phyloP scores from a whole-genome alignment of 2,797 vertebrate genomes.

The Coregonus suidteri region DNA sequence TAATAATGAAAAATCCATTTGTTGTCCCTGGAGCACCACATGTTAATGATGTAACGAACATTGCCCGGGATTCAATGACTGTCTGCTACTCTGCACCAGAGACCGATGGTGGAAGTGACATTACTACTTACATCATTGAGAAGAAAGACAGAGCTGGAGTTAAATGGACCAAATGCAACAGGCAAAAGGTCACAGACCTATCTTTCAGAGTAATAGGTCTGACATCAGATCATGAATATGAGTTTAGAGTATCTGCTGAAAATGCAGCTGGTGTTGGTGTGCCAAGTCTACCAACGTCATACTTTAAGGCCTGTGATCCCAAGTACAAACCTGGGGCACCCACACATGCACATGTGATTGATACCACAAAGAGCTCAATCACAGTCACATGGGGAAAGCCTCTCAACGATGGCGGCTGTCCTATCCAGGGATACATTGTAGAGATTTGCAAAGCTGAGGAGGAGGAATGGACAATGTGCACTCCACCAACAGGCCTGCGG shows the following conservation, averaged over 20 bases:
- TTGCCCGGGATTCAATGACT: conserved; percentile 94
- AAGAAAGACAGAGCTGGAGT: conserved; percentile 94
- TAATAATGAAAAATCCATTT: conserved; percentile 93
- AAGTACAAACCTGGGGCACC: conserved; percentile 95
- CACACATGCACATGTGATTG: conserved; percentile 84
- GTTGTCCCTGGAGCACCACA: conserved; percentile 90
- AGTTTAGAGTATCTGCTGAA: conserved; percentile 95
- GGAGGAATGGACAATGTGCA: conserved; percentile 94
- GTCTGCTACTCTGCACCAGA: conserved; percentile 92
- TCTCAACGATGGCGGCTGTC: conserved; percentile 90
- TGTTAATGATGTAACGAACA: conserved; percentile 87
- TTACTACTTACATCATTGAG: conserved; percentile 89
- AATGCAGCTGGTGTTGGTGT: conserved; percentile 92
- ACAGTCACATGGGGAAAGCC: conserved; percentile 92
- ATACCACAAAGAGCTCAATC: conserved; percentile 89
- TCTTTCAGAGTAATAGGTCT: conserved; percentile 91
- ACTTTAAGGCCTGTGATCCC: conserved; percentile 92
- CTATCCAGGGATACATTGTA: conserved; percentile 92
- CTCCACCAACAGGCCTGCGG: conserved; percentile 89
- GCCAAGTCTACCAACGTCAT: conserved; percentile 87
- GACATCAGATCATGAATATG: conserved; percentile 91
- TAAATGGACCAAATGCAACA: conserved; percentile 96
- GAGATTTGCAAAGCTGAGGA: conserved; percentile 96
- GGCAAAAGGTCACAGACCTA: conserved; percentile 91
- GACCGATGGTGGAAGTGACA: conserved; percentile 91